phyloP scores from a whole-genome alignment of 2,888 invertebrate genomes.

The Atethmia centrago region DNA sequence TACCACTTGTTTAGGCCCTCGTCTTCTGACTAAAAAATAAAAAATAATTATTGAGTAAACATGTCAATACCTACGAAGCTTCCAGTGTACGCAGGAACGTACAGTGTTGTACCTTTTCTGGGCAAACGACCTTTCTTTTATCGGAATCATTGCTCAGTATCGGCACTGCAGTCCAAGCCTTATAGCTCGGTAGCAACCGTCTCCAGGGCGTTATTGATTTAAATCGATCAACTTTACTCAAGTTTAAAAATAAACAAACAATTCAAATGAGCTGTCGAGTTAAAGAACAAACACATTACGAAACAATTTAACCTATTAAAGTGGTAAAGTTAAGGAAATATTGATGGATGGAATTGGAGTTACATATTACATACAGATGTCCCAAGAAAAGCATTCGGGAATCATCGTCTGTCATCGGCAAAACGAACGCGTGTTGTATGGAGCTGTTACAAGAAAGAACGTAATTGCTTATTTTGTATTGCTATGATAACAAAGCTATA shows the following conservation, averaged over 20 bases:
- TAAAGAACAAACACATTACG: constrained; percentile 32
- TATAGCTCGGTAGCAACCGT: constrained; percentile 6
- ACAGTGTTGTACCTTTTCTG: not conserved
- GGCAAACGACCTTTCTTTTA: not conserved
- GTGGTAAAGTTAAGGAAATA: not conserved
- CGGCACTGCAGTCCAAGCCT: not conserved
- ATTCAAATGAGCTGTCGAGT: constrained; percentile 21
- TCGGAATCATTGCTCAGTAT: not conserved
- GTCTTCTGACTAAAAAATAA: not conserved
- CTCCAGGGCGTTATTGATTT: constrained; percentile 36
- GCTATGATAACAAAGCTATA: no score
- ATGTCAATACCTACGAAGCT: not conserved
- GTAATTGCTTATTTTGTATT: not conserved
- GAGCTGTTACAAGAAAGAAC: not conserved
- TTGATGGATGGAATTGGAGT: not conserved
- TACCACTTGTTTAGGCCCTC: not conserved
- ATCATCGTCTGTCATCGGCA: not conserved
- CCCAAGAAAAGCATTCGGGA: not conserved
- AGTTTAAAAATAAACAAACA: constrained; percentile 27
- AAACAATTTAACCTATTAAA: constrained; percentile 27
- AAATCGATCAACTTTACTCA: constrained; percentile 38
- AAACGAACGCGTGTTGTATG: not conserved
- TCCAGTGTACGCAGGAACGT: not conserved
- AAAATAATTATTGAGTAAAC: not conserved
- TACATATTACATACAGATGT: not conserved